phyloP scores from a whole-genome alignment of 2,888 invertebrate species.

The Brachycybe producta region DNA sequence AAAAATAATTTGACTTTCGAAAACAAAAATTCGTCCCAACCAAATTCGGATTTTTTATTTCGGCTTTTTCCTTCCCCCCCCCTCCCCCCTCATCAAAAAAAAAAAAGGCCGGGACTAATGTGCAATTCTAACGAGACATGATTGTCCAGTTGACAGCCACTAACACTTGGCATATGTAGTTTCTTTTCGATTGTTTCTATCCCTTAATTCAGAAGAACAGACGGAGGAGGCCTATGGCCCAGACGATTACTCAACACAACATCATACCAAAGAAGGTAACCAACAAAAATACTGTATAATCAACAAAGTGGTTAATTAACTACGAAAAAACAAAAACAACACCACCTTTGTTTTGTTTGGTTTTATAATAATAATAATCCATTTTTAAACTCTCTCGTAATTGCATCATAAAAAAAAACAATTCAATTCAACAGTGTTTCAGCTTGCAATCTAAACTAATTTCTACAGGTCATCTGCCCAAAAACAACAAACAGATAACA shows the following conservation, averaged over 20 bases:
- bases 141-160: slow-evolving; percentile 28
- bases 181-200: slow-evolving; percentile 56
- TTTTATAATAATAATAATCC: too few relatives aligned
- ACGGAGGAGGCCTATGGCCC: slow-evolving; percentile 21
- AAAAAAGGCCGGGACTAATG: slow-evolving; percentile 23
- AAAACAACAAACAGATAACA: background rate
- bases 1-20: too few relatives aligned
- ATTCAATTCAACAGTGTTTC: too few relatives aligned
- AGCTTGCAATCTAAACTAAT: too few relatives aligned
- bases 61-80: background rate
- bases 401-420: too few relatives aligned
- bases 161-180: slow-evolving; percentile 42
- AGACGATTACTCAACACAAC: slow-evolving; percentile 15
- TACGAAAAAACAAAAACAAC: too few relatives aligned
- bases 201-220: slow-evolving; percentile 59
- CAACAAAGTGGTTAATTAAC: too few relatives aligned
- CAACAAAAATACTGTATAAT: too few relatives aligned
- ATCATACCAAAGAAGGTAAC: slow-evolving; percentile 15
- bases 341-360: too few relatives aligned
- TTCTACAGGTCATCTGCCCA: background rate
- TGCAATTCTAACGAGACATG: slow-evolving; percentile 22
- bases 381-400: too few relatives aligned
- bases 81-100: background rate
- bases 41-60: slow-evolving; percentile 1
- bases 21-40: too few relatives aligned